phyloP scores from a whole-genome alignment of 2,113 vertebrate genomes.

The Ploceus nigricollis region DNA sequence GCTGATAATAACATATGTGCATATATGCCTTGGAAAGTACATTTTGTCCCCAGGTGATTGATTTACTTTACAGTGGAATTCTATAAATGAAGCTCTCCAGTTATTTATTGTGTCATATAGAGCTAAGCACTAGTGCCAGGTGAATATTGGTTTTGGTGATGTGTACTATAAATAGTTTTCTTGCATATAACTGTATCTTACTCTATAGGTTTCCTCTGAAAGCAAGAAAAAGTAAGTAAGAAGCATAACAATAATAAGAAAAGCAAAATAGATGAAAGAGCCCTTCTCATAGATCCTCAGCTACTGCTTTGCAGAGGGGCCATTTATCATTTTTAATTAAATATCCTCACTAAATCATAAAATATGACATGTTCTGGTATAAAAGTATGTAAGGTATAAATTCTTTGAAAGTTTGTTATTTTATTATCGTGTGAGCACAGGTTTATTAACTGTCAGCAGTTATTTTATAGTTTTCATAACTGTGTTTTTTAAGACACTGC shows the following conservation, averaged over 20 bases:
- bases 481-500: not conserved
- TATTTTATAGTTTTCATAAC: conserved; percentile 38
- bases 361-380: not conserved
- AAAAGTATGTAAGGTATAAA: not conserved
- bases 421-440: not conserved
- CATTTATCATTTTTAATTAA: not conserved
- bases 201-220: not conserved
- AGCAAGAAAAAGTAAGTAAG: not conserved
- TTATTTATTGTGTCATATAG: not conserved
- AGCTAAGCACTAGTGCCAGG: not conserved
- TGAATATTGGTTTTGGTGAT: not conserved
- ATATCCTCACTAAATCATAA: not conserved
- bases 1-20: not conserved
- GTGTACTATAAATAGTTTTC: not conserved
- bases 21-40: not conserved
- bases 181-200: not conserved
- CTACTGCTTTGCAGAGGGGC: not conserved
- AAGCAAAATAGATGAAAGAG: not conserved
- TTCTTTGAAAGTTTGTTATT: not conserved
- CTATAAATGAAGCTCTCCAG: not conserved
- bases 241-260: not conserved
- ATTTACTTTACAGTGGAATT: not conserved
- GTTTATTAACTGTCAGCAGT: conserved; percentile 47
- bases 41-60: not conserved
- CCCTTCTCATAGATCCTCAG: not conserved